Base-by-base conservation (phyloP, 2,888 invertebrate genomes). In the Caenorhabditis sp. region DNA sequence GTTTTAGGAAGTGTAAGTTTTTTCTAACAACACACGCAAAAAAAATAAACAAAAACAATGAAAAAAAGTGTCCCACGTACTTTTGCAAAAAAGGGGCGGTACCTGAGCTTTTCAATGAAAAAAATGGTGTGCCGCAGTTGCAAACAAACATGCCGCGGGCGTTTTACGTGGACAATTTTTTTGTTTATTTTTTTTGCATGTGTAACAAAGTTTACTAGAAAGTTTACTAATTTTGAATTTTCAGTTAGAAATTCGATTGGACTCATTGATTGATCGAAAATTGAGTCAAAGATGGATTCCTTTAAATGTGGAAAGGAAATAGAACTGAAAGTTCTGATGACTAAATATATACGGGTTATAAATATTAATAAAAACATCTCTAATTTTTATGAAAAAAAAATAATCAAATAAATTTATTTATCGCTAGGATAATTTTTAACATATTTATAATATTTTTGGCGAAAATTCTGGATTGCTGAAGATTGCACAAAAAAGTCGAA, bases 1-100 rank as follows among this genome's bases (percentile, higher is more conserved):
- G 74, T 82, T 0, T 65, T 87, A 5, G 87, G 87, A 73, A 51
- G 64, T 62, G 86, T 87, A 49, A 70, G 79, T 68, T 51, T 65
- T 55, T 6, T 58, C 6, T 51, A 51, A 26, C 21, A 3, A n/a
- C 3, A 58, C 17, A 26, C 12, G 4, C 12, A 19, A 24, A 37
- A 53, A 37, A 63, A 37, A n/a, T 43, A 50, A 57, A 55, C 10
- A 51, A 60, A 51, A 4, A 66, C 5, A 3, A 58, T 37, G 6
- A 26, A 14, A 26, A 55, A 55, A 55, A 4, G 21, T 8, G 4
- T 26, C 23, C 21, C 27, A n/a, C n/a, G n/a, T n/a, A n/a, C n/a
- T n/a, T n/a, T n/a, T n/a, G n/a, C n/a, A n/a, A n/a, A n/a, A n/a
- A n/a, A n/a, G n/a, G n/a, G n/a, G n/a, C n/a, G n/a, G n/a, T n/a